These are phyloP conservation scores for Mechanitis messenoides DNA, from an alignment of 2,888 invertebrate species.

Conservation along the genomic window DNA sequence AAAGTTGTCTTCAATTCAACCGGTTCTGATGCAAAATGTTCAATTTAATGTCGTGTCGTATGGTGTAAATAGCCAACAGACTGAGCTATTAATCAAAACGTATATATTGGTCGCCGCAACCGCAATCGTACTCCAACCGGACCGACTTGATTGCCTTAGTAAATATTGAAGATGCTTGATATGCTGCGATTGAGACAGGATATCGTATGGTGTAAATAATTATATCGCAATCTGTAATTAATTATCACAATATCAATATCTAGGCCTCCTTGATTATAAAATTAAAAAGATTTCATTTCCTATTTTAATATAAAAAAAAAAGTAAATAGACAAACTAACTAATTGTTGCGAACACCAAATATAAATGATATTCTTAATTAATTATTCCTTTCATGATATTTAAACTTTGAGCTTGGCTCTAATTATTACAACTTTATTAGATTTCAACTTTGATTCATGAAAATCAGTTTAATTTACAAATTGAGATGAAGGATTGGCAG, in stretches of 20 bases:
- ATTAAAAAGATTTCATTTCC: too few species aligned
- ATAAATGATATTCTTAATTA: too few species aligned
- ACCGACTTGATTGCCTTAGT: conserved; percentile 9
- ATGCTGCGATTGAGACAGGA: neutral
- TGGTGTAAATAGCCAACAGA: conserved; percentile 12
- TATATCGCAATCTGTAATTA: neutral
- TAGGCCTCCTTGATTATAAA: too few species aligned
- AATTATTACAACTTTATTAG: neutral
- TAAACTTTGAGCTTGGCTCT: neutral
- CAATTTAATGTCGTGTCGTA: neutral
- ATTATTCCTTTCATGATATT: neutral
- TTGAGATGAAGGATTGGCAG: neutral
- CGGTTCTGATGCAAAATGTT: too few species aligned
- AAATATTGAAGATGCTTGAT: neutral
- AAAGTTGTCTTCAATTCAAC: too few species aligned
- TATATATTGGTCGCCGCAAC: conserved; percentile 24
- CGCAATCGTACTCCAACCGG: conserved; percentile 19
- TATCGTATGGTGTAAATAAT: neutral
- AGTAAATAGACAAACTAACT: too few species aligned
- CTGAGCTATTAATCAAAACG: conserved; percentile 25
- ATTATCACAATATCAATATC: too few species aligned
- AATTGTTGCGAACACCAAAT: too few species aligned
- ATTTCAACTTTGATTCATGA: conserved; percentile 3
- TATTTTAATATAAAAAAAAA: too few species aligned
- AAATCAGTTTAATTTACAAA: conserved; percentile 6